phyloP scores from a whole-genome alignment of 1,140 invertebrate genomes.

The Pogonomyrmex barbatus region DNA sequence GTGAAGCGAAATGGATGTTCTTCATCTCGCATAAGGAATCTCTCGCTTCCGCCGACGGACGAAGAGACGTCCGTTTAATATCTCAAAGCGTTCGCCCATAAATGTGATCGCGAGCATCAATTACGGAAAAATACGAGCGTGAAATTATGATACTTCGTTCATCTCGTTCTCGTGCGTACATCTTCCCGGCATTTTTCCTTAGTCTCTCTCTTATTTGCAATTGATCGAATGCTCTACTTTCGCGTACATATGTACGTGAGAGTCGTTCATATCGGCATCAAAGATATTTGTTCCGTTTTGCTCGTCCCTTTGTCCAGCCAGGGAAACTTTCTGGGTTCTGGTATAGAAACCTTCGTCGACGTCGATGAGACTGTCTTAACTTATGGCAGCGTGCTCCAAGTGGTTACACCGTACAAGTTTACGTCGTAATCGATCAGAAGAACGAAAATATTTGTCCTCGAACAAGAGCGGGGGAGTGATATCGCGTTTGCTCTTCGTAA shows the following conservation, averaged over 20 bases:
- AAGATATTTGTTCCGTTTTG: background rate
- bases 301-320: background rate
- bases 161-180: background rate
- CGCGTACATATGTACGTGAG: background rate
- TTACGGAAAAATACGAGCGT: constrained; percentile 3
- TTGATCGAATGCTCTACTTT: background rate
- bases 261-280: background rate
- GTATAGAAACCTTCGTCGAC: background rate
- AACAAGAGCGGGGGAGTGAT: background rate
- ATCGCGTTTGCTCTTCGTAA: background rate
- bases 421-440: constrained; percentile 26
- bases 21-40: background rate
- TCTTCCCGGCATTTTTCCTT: background rate
- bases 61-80: background rate
- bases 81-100: background rate
- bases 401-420: constrained; percentile 4
- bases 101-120: constrained; percentile 11
- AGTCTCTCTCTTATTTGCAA: background rate
- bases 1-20: background rate
- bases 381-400: background rate
- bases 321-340: background rate
- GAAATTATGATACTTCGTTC: background rate
- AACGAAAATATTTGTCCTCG: constrained; percentile 45
- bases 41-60: background rate
- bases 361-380: background rate